Base-by-base conservation (phyloP, 2,113 vertebrate genomes). In the Axis porcinus region DNA sequence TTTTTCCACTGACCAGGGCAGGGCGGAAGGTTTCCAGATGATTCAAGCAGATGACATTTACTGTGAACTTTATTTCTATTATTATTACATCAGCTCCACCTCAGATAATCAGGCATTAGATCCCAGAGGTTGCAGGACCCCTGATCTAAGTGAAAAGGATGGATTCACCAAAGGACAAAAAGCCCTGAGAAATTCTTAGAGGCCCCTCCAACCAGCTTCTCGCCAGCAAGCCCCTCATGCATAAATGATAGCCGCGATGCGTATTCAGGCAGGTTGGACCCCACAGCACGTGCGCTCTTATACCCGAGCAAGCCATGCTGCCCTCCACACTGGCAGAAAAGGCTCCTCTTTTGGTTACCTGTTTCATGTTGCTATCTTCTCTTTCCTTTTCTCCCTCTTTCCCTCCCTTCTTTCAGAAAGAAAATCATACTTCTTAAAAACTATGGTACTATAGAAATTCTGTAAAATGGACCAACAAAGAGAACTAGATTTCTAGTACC, bases 201-300 rank as follows among this genome's bases (percentile, higher is more conserved):
- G 3, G 9, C 16, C 30, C 36, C 60, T n/a, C 33, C 60, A 55
- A 21, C 6, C 21, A 25, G 55, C n/a, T 6, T 76, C 19, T 62
- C 47, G 7, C 21, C 7, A 0, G 6, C 21, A 33, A 86, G 36
- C 6, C 21, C 28, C 17, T 40, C 36, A 16, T 30, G 9, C 52
- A 91, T 47, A 30, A 28, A 54, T 0, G 36, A 11, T 2, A 3
- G 58, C 16, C 54, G 16, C 0, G 0, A 6, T 10, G 47, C 40
- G 1, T 7, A 70, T 1, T 5, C 47, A 5, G 67, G 9, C 0
- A 2, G 25, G 52, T 8, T 2, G 11, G 62, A 7, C 25, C 8
- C 79, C 7, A 6, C 2, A 0, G n/a, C 9, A 6, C 0, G 0
- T 2, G 10, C 0, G 2, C 14, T 11, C 17, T 27, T 4, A 54